A percentile compares a stretch with the other conserved stretches of the same genome.
phyloP scores from a whole-genome alignment of 2,113 vertebrate genomes.

The Pithys albifrons region DNA sequence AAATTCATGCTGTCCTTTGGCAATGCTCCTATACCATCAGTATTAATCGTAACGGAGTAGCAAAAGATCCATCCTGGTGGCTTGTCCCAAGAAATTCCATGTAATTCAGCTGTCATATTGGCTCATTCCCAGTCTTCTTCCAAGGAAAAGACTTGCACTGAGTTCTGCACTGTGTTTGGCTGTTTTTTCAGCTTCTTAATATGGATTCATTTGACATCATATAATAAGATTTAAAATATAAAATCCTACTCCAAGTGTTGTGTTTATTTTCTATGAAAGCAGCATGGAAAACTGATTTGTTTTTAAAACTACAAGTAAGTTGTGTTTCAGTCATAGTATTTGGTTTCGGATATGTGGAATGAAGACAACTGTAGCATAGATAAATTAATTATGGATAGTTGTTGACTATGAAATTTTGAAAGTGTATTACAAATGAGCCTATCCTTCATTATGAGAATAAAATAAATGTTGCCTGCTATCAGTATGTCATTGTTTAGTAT shows the following conservation, averaged over 20 bases:
- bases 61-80: background rate
- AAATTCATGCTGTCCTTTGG: background rate
- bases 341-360: fast-evolving
- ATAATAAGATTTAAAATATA: background rate
- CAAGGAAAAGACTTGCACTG: background rate
- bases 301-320: background rate
- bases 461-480: background rate
- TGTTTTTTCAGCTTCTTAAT: background rate
- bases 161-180: background rate
- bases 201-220: background rate
- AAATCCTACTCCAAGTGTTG: background rate
- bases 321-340: background rate
- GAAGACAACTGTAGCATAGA: background rate
- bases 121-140: background rate
- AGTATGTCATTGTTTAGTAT: background rate
- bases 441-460: background rate
- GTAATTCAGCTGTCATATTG: background rate
- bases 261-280: background rate
- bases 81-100: background rate
- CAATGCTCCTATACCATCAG: background rate
- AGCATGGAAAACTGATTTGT: background rate
- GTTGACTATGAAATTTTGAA: background rate
- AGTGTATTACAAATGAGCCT: background rate
- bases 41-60: background rate
- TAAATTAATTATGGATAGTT: background rate